These are phyloP conservation scores for Lepisosteus oculatus DNA, from an alignment of 2,113 vertebrate genomes.

Conservation along the genomic window DNA sequence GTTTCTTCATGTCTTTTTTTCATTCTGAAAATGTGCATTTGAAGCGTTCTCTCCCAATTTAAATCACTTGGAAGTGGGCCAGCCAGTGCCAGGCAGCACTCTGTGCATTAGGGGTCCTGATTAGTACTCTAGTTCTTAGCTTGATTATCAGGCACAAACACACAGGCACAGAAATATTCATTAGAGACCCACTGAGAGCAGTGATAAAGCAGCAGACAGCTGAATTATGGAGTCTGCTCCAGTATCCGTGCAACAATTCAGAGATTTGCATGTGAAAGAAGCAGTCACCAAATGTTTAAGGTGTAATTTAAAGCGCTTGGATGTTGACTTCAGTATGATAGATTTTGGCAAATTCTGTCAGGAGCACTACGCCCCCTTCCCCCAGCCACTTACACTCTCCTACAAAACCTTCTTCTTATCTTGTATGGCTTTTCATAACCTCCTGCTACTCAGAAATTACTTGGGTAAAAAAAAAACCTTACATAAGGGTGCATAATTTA, in stretches of 20 bases:
- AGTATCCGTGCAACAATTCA: constrained; percentile 46
- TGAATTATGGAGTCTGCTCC: constrained; percentile 61
- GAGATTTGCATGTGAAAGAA: constrained; percentile 63
- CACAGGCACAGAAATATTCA: constrained; percentile 59
- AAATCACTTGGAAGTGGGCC: constrained; percentile 53
- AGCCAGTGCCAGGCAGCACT: constrained; percentile 49
- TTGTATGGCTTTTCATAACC: constrained; percentile 12
- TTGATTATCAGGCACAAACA: constrained; percentile 71
- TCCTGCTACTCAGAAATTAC: not conserved
- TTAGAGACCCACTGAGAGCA: constrained; percentile 62
- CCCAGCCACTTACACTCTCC: not conserved
- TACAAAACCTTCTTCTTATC: constrained; percentile 3
- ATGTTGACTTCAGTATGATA: constrained; percentile 36
- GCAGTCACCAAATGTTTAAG: constrained; percentile 55
- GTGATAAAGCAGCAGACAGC: constrained; percentile 66
- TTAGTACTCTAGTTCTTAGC: constrained; percentile 62
- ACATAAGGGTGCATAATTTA: not conserved
- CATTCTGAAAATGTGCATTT: constrained; percentile 21
- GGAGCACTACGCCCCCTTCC: not conserved
- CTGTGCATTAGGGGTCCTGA: constrained; percentile 55
- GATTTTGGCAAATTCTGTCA: constrained; percentile 4
- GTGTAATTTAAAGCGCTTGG: constrained; percentile 42
- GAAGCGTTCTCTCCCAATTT: constrained; percentile 23
- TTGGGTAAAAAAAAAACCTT: not conserved
- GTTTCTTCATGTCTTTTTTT: constrained; percentile 6